These are phyloP conservation scores for Trogon melanurus DNA, from an alignment of 2,113 vertebrate species.

Conservation along the genomic window DNA sequence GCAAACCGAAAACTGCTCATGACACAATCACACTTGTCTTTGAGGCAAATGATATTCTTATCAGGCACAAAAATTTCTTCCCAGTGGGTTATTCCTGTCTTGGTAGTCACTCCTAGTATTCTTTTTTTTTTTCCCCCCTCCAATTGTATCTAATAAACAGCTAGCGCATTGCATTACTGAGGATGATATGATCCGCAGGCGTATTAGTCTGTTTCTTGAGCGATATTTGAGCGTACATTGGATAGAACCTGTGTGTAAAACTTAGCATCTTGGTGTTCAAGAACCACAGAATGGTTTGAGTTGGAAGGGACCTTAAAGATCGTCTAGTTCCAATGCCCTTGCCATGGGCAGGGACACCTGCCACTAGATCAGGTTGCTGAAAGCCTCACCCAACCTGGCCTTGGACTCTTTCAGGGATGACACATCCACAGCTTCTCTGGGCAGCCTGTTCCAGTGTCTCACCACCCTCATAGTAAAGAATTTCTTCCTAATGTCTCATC, in stretches of 20 bases:
- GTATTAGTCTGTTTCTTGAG: neutral
- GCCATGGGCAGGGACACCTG: too few species aligned
- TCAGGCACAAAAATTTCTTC: neutral
- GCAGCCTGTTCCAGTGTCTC: too few species aligned
- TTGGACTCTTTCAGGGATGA: too few species aligned
- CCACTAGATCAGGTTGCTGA: too few species aligned
- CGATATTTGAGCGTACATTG: neutral
- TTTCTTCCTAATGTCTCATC: too few species aligned
- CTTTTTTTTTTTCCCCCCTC: neutral
- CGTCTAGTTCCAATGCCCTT: too few species aligned
- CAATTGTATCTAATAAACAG: neutral
- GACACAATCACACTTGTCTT: neutral
- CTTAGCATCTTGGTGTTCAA: neutral
- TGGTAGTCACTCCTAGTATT: neutral
- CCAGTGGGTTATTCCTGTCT: neutral
- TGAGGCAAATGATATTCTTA: neutral
- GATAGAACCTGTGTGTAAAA: neutral
- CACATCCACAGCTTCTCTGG: too few species aligned
- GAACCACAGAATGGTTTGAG: neutral
- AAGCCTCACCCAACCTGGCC: too few species aligned
- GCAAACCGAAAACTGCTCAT: conserved; percentile 14
- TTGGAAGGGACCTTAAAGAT: too few species aligned
- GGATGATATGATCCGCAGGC: neutral
- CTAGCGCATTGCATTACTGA: neutral
- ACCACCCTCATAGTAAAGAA: too few species aligned